A percentile compares a stretch with the other conserved stretches of the same genome.
Evolutionary conservation across 2,113 vertebrate species (phyloP).

Genomic region (Nibea albiflora): DNA sequence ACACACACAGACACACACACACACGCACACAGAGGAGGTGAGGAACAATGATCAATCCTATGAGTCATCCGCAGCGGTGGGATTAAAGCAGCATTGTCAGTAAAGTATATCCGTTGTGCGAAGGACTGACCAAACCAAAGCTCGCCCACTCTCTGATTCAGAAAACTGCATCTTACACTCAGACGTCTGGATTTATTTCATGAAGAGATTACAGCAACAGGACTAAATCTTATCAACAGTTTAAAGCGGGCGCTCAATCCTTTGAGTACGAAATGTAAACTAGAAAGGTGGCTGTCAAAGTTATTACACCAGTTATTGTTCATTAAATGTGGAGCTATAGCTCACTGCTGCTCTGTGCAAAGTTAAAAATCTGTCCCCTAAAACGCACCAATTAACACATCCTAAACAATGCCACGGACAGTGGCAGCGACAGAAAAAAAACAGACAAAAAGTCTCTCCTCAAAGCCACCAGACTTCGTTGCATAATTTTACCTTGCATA

Average conservation of each 20-base stretch:
- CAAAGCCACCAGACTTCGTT: no score
- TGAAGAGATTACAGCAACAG: neutral
- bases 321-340: no score
- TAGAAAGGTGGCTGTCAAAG: neutral
- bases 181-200: neutral
- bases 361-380: no score
- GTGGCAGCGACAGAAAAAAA: no score
- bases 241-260: neutral
- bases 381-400: no score
- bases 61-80: constrained; percentile 43
- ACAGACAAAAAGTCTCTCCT: no score
- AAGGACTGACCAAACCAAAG: constrained; percentile 17
- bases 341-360: no score
- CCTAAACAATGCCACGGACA: no score
- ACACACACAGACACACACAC: neutral
- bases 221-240: neutral
- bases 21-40: neutral
- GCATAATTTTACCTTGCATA: no score
- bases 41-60: constrained; percentile 38
- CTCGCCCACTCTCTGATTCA: constrained; percentile 22
- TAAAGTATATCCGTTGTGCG: constrained; percentile 1
- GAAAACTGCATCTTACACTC: neutral
- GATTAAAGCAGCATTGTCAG: constrained; percentile 24
- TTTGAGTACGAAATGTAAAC: neutral
- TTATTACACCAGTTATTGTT: no score